Conservation (phyloP, 2,113 vertebrate species). For the Oncorhynchus gorbuscha region DNA sequence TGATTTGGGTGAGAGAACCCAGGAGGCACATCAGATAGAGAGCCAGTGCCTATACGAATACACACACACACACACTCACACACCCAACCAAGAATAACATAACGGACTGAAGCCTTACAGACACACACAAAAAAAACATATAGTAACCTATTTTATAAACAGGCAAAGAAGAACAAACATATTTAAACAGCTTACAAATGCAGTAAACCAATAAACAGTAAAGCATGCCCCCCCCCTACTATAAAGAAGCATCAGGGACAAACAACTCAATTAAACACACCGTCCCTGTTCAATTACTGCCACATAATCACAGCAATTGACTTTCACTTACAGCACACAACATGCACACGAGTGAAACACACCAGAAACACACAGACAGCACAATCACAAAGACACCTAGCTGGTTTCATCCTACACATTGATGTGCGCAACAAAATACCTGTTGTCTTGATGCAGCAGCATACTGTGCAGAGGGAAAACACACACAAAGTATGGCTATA, state of each 20-base stretch:
- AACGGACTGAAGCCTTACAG: background rate
- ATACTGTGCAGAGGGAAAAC: background rate
- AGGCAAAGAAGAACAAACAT: background rate
- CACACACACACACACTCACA: constrained; percentile 6
- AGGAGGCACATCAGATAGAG: constrained; percentile 58
- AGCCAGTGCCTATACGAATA: constrained; percentile 9
- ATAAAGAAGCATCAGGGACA: constrained; percentile 68
- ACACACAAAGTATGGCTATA: background rate
- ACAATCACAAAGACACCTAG: background rate
- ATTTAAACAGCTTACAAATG: background rate
- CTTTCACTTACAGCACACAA: constrained; percentile 42
- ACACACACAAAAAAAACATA: background rate
- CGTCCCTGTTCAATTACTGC: constrained; percentile 76
- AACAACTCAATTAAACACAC: constrained; percentile 77
- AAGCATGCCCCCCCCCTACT: constrained; percentile 21
- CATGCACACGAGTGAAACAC: background rate
- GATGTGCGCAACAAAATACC: background rate
- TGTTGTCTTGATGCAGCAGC: too few species aligned
- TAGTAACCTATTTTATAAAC: background rate
- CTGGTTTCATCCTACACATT: background rate
- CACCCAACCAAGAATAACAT: background rate
- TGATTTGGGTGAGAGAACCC: constrained; percentile 64
- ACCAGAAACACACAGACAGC: constrained; percentile 6
- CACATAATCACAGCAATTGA: constrained; percentile 77
- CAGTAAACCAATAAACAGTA: too few species aligned